Evolutionary conservation across 2,888 invertebrate species (phyloP).

Genomic region (Parnassius orleans): DNA sequence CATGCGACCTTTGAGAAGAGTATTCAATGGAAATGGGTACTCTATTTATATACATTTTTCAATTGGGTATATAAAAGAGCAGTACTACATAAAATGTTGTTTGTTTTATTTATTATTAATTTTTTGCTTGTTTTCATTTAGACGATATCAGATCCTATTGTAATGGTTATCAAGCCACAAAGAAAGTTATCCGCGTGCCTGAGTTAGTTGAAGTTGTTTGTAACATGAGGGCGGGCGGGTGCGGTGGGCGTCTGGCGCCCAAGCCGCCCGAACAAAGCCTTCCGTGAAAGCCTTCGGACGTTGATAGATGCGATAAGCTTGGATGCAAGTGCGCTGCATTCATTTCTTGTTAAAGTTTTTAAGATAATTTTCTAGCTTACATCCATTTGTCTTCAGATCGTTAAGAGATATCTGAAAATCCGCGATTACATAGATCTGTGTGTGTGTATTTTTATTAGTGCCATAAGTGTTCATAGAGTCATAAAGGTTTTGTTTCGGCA

Average conservation of each 20-base stretch:
- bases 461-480: too few relatives aligned
- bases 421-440: not conserved
- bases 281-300: slow-evolving; percentile 76
- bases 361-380: slow-evolving; percentile 47
- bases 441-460: too few relatives aligned
- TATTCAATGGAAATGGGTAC: too few relatives aligned
- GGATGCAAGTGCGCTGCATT: slow-evolving; percentile 79
- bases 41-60: too few relatives aligned
- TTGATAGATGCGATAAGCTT: slow-evolving; percentile 79
- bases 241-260: slow-evolving; percentile 41
- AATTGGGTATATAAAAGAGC: not conserved
- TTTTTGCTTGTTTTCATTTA: slow-evolving; percentile 13
- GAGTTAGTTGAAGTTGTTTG: slow-evolving; percentile 70
- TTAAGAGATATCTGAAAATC: not conserved
- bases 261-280: slow-evolving; percentile 70
- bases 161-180: slow-evolving; percentile 60
- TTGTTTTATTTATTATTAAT: not conserved
- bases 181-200: slow-evolving; percentile 63
- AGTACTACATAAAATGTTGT: not conserved
- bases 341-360: slow-evolving; percentile 73
- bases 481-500: too few relatives aligned
- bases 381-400: slow-evolving; percentile 4
- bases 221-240: slow-evolving; percentile 45
- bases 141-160: slow-evolving; percentile 27
- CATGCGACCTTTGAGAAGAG: too few relatives aligned